Percentiles rank a stretch among this genome's conserved stretches.
phyloP scores from a whole-genome alignment of 2,888 invertebrate genomes.

The Tenthredo amoena region DNA sequence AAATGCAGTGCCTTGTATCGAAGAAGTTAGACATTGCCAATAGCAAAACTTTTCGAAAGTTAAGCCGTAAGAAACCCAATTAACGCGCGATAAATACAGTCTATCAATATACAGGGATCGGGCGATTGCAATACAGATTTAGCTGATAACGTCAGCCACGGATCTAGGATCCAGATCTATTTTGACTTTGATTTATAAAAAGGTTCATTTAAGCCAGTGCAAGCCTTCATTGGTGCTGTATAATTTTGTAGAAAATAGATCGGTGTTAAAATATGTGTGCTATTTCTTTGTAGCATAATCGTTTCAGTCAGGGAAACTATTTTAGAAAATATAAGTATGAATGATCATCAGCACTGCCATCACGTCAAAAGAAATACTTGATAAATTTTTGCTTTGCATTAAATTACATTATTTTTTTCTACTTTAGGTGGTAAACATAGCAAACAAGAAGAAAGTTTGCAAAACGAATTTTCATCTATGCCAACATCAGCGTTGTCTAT shows the following conservation, averaged over 20 bases:
- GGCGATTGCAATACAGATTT: conserved; percentile 24
- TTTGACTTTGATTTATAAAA: background rate
- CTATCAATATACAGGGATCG: background rate
- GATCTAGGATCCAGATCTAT: background rate
- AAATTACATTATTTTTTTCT: background rate
- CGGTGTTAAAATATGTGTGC: conserved; percentile 9
- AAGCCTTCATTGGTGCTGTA: background rate
- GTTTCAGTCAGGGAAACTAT: background rate
- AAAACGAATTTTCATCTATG: background rate
- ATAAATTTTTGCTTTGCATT: background rate
- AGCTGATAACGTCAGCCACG: background rate
- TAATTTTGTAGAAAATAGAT: background rate
- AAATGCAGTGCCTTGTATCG: background rate
- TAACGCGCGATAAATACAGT: background rate
- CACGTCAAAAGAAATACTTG: background rate
- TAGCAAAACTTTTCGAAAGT: background rate
- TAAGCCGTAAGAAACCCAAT: background rate
- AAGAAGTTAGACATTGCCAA: background rate
- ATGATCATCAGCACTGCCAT: background rate
- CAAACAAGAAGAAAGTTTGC: no score
- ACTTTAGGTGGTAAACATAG: background rate
- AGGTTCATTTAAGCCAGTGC: background rate
- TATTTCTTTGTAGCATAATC: background rate
- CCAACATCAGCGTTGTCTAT: background rate
- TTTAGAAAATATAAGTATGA: conserved; percentile 2